These are phyloP conservation scores for Dinomys branickii DNA, from an alignment of 2,113 vertebrate species.

Conservation along the genomic window DNA sequence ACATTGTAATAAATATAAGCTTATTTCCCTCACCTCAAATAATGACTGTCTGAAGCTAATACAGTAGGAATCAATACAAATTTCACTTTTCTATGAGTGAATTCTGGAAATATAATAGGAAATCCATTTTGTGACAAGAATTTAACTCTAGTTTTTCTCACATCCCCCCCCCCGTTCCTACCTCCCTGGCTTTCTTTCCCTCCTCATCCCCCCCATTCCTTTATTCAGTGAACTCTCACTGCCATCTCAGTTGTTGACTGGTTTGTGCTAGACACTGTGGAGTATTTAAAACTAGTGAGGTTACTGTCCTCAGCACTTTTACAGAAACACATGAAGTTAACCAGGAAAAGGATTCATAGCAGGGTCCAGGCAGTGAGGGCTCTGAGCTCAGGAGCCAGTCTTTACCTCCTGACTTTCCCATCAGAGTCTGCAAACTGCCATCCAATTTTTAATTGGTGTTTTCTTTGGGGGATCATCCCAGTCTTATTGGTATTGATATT, in stretches of 20 bases:
- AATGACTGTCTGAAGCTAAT: not conserved
- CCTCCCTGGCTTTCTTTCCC: not conserved
- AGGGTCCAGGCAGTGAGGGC: not conserved
- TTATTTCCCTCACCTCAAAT: constrained; percentile 36
- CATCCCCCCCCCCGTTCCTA: too few relatives aligned
- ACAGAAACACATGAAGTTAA: not conserved
- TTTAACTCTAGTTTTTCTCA: not conserved
- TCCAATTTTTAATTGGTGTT: not conserved
- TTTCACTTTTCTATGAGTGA: not conserved
- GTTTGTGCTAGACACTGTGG: not conserved
- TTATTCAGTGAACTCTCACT: constrained; percentile 15
- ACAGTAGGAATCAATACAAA: not conserved
- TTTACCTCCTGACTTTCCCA: constrained; percentile 1
- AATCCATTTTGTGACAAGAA: constrained; percentile 11
- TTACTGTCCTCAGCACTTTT: not conserved
- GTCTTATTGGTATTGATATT: not conserved
- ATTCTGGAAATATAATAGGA: constrained; percentile 45
- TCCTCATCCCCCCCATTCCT: not conserved
- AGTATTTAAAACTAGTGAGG: not conserved
- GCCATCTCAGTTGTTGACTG: not conserved
- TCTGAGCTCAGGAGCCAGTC: not conserved
- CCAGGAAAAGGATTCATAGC: not conserved
- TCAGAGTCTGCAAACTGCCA: not conserved
- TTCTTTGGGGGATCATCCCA: not conserved
- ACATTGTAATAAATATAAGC: constrained; percentile 39